phyloP scores from a whole-genome alignment of 2,888 invertebrate species.

The Polyommatus icarus region DNA sequence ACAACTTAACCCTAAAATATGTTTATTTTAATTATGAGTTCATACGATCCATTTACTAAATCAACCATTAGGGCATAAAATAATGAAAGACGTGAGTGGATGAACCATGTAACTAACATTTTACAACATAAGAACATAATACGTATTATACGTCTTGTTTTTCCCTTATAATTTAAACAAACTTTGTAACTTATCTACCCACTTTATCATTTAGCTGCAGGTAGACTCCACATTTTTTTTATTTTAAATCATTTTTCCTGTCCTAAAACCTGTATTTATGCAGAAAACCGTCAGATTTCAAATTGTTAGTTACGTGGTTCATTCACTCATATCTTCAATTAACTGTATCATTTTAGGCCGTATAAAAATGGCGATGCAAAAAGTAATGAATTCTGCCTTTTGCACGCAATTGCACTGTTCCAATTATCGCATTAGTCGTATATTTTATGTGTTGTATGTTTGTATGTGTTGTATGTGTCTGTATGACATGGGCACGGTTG shows the following conservation, averaged over 20 bases:
- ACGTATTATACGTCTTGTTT: no score
- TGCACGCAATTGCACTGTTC: constrained; percentile 81
- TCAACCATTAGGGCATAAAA: constrained; percentile 56
- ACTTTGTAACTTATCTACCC: no score
- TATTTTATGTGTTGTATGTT: constrained; percentile 43
- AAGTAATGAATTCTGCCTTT: constrained; percentile 77
- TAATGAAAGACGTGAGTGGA: constrained; percentile 38
- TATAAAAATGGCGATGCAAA: constrained; percentile 61
- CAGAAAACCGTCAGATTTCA: no score
- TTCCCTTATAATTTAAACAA: no score
- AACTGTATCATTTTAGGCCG: constrained; percentile 61
- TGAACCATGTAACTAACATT: no score
- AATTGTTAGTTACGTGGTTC: no score
- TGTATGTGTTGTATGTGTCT: constrained; percentile 13
- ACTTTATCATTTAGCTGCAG: no score
- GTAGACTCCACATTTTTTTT: no score
- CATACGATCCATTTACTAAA: constrained; percentile 50
- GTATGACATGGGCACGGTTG: constrained; percentile 45
- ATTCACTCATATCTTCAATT: constrained; percentile 44
- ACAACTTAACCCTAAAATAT: constrained; percentile 33
- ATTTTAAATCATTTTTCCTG: no score
- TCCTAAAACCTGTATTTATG: no score
- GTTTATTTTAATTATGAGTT: constrained; percentile 35
- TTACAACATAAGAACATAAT: no score
- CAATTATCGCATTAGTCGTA: constrained; percentile 79